Conservation (phyloP, 2,113 vertebrate species). For the Callionymus lyra region DNA sequence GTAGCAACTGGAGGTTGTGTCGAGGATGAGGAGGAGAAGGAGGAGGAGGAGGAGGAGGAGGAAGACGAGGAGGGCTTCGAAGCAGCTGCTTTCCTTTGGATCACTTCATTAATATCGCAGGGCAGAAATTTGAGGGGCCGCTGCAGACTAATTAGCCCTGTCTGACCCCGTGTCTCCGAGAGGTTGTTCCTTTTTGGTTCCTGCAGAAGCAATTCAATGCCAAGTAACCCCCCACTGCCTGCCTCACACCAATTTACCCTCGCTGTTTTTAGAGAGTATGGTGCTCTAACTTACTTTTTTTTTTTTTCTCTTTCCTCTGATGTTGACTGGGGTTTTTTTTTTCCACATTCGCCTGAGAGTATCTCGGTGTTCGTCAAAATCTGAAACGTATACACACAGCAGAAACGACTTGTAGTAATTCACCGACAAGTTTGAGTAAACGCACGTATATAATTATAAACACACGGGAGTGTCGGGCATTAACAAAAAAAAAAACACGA, state of each 20-base stretch:
- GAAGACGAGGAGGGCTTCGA: conserved; percentile 5
- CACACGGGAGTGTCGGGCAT: too few species aligned
- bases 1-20: conserved; percentile 17
- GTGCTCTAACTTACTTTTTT: not conserved
- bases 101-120: conserved; percentile 66
- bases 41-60: conserved; percentile 5
- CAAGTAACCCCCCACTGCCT: conserved; percentile 9
- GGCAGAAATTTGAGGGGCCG: conserved; percentile 60
- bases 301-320: not conserved
- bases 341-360: too few species aligned
- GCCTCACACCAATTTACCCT: conserved; percentile 15
- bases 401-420: not conserved
- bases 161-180: conserved; percentile 54
- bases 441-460: too few species aligned
- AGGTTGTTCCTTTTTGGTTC: conserved; percentile 45
- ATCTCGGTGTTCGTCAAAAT: not conserved
- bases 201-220: conserved; percentile 39
- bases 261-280: conserved; percentile 7
- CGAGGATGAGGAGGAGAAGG: conserved; percentile 11
- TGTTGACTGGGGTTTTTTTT: too few species aligned
- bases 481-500: too few species aligned
- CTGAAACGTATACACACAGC: conserved; percentile 5
- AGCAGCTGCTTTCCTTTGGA: conserved; percentile 63
- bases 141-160: conserved; percentile 64
- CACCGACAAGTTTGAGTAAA: too few species aligned